Base-by-base conservation (phyloP, 2,888 invertebrate species). In the Drosophila mimica region DNA sequence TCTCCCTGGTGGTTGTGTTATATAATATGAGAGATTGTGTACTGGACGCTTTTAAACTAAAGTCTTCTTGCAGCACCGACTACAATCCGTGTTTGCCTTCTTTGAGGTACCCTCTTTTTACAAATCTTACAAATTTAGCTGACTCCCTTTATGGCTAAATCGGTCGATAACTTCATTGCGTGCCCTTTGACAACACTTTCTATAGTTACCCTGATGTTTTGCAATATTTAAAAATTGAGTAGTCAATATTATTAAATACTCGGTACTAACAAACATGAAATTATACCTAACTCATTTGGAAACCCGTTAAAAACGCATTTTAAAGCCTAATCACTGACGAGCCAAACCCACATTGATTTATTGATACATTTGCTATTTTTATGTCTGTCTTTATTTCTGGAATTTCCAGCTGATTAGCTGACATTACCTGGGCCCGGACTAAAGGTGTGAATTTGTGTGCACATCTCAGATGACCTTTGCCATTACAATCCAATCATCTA, bases 391-490 rank as follows among this genome's bases (percentile, higher is more conserved):
- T 5, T 1, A 20, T 20, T 36, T 30, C 28, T n/a, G 8, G 15
- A 1, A 38, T 7, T 59, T n/a, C 5, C 25, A 25, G 5, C 11
- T 33, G 8, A 25, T 31, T 51, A 13, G 11, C 33, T 34, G n/a
- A n/a, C 25, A 33, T 46, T 9, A 52, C 54, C 28, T 28, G 54
- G 8, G 13, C 54, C 28, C 54, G 28, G 36, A 17, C 13, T n/a
- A 13, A 28, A 6, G 40, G 15, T 62, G 28, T 51, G 34, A 40
- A 31, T 52, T 79, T 6, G 43, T 60, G 57, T 73, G 52, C 53
- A 17, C 36, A 43, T 38, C 40, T 62, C 34, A 54, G 13, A 3
- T 52, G 74, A 62, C 66, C 53, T 78, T 77, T 52, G 34, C 3
- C 28, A n/a, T 17, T 54, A 15, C 20, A 11, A 28, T n/a, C 7